Evolutionary conservation across 2,113 vertebrate species (phyloP), one percentile per base, ranked within the genome.

Genomic region (Echinops telfairi): DNA sequence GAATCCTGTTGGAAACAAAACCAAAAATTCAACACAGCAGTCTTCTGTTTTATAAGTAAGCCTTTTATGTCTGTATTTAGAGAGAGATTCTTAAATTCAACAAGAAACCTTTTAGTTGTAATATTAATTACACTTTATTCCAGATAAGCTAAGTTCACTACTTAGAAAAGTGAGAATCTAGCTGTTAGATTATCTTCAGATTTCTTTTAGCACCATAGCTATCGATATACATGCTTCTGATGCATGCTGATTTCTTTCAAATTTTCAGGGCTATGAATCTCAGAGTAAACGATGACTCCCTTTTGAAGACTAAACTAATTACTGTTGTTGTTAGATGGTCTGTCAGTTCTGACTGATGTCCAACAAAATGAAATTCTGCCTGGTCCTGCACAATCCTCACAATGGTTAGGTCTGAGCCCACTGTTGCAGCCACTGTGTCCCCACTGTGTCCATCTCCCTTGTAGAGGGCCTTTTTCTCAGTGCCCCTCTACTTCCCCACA

Each of bases 1-100:
- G 98, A 98, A 97, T 99, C 99, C 99, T 99, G 92, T 81, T 73
- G n/a, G 84, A 14, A 89, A 1, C 90, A 70, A 6, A 66, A 66
- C 64, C 2, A 97, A 86, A 96, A 40, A 38, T 85, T 27, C 75
- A 95, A 95, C 20, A 60, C 75, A n/a, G 84, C 23, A 84, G 12
- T 14, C 25, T 40, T 31, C 33, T 36, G 82, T 91, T 75, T 89
- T 68, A 86, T 29, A 68, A 16, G 33, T 25, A 79, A 83, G 79
- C 38, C 27, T 92, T 0, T 1, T 12, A 1, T 11, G 47, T 43
- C 8, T n/a, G 6, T 40, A 90, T 82, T 93, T 79, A 84, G 2
- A 93, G 90, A 0, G 0, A 85, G 70, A 90, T 87, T 94, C 68
- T 64, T 47, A 88, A 92, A 86, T 62, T 86, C 73, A 80, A 60